These are phyloP conservation scores for Chrysolina americana DNA, from an alignment of 2,888 invertebrate species.

Conservation along the genomic window DNA sequence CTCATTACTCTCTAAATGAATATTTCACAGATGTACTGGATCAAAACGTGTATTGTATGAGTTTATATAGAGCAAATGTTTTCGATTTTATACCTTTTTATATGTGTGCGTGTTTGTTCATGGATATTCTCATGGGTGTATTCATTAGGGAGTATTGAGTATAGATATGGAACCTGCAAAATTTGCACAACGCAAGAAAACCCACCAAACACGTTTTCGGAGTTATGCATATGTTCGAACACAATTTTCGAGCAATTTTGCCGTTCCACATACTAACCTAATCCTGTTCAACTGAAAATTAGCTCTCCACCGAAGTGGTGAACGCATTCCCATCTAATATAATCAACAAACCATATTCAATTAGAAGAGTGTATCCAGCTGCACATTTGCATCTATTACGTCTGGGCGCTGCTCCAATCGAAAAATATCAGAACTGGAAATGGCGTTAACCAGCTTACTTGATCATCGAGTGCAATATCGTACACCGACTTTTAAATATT, in stretches of 20 bases:
- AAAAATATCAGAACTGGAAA: slow-evolving; percentile 23
- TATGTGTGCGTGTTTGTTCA: too few species aligned
- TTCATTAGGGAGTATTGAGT: too few species aligned
- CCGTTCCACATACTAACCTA: not conserved
- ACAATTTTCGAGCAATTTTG: not conserved
- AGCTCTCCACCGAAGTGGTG: slow-evolving; percentile 18
- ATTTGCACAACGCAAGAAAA: not conserved
- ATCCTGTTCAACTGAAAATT: slow-evolving; percentile 23
- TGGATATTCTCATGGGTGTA: too few species aligned
- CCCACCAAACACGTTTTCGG: not conserved
- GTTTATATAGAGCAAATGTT: too few species aligned
- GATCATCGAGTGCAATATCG: not conserved
- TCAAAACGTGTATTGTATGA: too few species aligned
- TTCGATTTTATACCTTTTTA: too few species aligned
- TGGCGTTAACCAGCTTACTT: not conserved
- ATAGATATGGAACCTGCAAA: not conserved
- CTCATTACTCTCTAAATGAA: too few species aligned
- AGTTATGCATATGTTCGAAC: not conserved
- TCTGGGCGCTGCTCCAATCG: slow-evolving; percentile 30
- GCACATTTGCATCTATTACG: slow-evolving; percentile 46
- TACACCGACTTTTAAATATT: not conserved
- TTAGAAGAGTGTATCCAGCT: slow-evolving; percentile 42
- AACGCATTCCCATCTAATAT: slow-evolving; percentile 11
- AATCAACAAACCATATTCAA: slow-evolving; percentile 37
- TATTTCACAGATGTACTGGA: too few species aligned